Evolutionary conservation across 1,140 invertebrate species (phyloP), one percentile per base, ranked within the genome.

Genomic region (Aradophagus sp.): DNA sequence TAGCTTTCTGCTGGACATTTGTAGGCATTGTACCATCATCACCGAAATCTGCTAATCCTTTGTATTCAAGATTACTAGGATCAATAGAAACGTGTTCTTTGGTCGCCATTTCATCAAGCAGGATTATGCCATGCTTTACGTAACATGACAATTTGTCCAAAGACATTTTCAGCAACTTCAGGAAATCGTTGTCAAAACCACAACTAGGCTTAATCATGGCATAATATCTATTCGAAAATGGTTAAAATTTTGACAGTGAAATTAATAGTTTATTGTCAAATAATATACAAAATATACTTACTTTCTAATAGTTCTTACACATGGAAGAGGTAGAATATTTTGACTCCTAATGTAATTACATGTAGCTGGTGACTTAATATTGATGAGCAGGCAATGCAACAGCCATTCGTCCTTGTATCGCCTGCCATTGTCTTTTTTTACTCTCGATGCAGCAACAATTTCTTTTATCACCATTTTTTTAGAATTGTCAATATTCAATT

Each of bases 1-100:
- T 23, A 23, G 20, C 20, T 23, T 23, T 23, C 20, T 23, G 20
- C n/a, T n/a, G n/a, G n/a, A n/a, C n/a, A n/a, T n/a, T n/a, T n/a
- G n/a, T n/a, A n/a, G n/a, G n/a, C n/a, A n/a, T 5, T 23, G 4
- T 11, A 26, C n/a, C 27, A 7, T 29, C 27, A 32, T 47, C 27
- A 11, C 67, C 67, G 36, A 71, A 71, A 41, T 74, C 45, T 0
- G 42, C 19, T 10, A 71, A 44, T 14, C 72, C 50, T 55, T 48
- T 42, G 17, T 67, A 71, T 8, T 38, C 8, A 5, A 26, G 13
- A 74, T 29, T 17, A 20, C 53, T 56, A 0, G 61, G 32, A 36
- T 68, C 19, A 5, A 67, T 42, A 12, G 23, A 35, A 15, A 71
- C 16, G 39, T 68, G 63, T 48, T 74, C 53, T 0, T 55, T 4